Evolutionary conservation across 1,140 invertebrate genomes (phyloP).

Genomic region (Zaprionus gabonicus): DNA sequence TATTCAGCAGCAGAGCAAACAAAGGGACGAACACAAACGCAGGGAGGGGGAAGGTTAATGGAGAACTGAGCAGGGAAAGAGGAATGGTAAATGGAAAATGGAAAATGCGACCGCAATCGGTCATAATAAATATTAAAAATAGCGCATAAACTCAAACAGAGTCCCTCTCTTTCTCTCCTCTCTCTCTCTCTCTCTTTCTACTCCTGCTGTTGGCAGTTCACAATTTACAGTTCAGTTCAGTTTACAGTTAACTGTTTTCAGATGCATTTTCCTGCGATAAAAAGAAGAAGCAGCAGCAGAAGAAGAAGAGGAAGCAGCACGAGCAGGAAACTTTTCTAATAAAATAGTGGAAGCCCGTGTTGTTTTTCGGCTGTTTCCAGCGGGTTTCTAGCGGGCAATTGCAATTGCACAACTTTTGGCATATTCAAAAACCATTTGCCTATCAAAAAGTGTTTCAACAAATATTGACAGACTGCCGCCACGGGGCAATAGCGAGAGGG

Average conservation of each 20-base stretch:
- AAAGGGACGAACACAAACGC: neutral
- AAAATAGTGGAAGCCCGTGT: conserved; percentile 67
- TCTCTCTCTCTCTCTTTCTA: neutral
- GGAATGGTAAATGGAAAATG: conserved; percentile 16
- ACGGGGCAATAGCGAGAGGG: conserved; percentile 19
- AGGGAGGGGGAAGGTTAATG: neutral
- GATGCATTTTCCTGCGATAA: conserved; percentile 12
- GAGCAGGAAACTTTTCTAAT: conserved; percentile 74
- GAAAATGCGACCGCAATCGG: conserved; percentile 71
- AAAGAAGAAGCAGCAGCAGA: neutral
- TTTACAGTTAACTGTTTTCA: conserved; percentile 14
- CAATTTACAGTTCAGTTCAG: conserved; percentile 6
- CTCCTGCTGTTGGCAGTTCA: neutral
- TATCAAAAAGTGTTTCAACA: conserved; percentile 81
- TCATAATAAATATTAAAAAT: conserved; percentile 83
- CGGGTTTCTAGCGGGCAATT: conserved; percentile 42
- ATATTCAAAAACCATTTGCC: conserved; percentile 79
- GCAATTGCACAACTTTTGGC: conserved; percentile 77
- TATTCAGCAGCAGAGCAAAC: conserved; percentile 63
- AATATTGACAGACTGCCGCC: conserved; percentile 76
- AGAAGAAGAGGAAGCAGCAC: conserved; percentile 9
- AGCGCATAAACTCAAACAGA: conserved; percentile 77
- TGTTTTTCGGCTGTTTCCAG: conserved; percentile 18
- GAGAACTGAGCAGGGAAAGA: neutral
- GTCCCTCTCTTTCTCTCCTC: neutral